Evolutionary conservation across 2,888 invertebrate genomes (phyloP).

Genomic region (Brachypalpus laphriformis): DNA sequence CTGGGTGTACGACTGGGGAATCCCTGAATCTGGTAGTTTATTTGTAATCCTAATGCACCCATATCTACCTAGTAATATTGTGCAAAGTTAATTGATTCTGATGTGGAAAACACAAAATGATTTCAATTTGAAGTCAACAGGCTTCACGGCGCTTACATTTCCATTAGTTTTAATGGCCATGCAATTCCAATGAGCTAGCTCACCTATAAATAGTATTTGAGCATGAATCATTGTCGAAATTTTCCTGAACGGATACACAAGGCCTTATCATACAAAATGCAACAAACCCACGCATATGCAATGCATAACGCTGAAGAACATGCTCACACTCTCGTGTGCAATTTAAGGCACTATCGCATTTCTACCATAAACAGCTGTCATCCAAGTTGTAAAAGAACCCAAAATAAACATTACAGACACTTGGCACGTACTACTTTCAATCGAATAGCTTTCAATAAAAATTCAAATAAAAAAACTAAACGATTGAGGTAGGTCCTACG

Average conservation of each 20-base stretch:
- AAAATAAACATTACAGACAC: neutral
- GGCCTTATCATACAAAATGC: neutral
- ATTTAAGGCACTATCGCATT: too few species aligned
- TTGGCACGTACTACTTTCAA: neutral
- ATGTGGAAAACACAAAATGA: neutral
- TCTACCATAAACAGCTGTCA: neutral
- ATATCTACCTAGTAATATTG: too few species aligned
- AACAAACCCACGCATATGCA: neutral
- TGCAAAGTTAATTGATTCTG: neutral
- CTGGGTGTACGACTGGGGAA: too few species aligned
- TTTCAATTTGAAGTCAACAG: neutral
- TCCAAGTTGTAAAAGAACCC: neutral
- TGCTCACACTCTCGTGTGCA: neutral
- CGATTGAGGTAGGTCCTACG: constrained; percentile 12
- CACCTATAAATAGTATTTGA: too few species aligned
- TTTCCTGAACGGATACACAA: too few species aligned
- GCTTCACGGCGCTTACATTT: neutral
- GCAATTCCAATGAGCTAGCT: neutral
- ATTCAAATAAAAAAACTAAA: neutral
- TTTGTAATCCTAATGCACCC: too few species aligned
- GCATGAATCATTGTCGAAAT: too few species aligned
- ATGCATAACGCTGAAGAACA: neutral
- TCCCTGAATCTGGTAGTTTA: too few species aligned
- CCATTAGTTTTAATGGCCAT: neutral
- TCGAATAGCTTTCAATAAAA: neutral